These are phyloP conservation scores for Isaurus tuberculatus DNA, from an alignment of 92 coral and sea anemone species.

Conservation along the genomic window DNA sequence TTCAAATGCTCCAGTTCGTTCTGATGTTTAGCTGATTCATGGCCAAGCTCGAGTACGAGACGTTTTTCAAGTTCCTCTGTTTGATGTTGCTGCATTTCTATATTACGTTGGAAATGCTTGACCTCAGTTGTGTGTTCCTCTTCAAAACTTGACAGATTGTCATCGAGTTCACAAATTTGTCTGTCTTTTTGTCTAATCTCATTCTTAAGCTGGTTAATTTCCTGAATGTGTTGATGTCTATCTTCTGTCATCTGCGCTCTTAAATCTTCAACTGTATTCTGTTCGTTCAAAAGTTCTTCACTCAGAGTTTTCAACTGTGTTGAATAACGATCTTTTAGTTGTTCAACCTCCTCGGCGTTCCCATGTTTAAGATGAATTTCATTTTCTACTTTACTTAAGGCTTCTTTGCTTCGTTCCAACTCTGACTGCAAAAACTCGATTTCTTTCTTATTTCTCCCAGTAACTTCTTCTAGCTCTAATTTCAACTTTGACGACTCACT, in stretches of 20 bases:
- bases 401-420: slow-evolving; percentile 30
- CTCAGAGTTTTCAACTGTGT: slow-evolving; percentile 49
- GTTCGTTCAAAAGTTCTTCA: slow-evolving; percentile 58
- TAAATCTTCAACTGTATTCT: slow-evolving; percentile 32
- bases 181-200: slow-evolving; percentile 70
- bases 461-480: slow-evolving; percentile 44
- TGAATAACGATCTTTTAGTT: slow-evolving; percentile 41
- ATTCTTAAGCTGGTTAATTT: slow-evolving; percentile 59
- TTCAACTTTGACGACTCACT: slow-evolving; percentile 36
- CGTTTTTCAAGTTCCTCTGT: slow-evolving; percentile 86
- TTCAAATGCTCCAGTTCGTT: slow-evolving; percentile 64
- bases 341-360: slow-evolving; percentile 42
- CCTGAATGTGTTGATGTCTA: slow-evolving; percentile 44
- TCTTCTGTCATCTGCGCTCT: slow-evolving; percentile 30
- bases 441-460: slow-evolving; percentile 26
- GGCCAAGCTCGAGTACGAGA: slow-evolving; percentile 81
- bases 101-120: slow-evolving; percentile 63
- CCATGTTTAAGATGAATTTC: slow-evolving; percentile 31
- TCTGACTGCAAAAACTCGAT: slow-evolving; percentile 43
- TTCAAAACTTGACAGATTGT: slow-evolving; percentile 84
- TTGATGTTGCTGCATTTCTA: slow-evolving; percentile 78
- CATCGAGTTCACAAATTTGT: slow-evolving; percentile 79
- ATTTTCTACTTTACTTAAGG: slow-evolving; percentile 37
- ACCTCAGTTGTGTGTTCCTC: slow-evolving; percentile 86
- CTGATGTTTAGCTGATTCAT: slow-evolving; percentile 78